Percentiles rank a stretch among this genome's conserved stretches.
Conservation (phyloP, 1,140 invertebrate genomes). For the Zaprionus inermis region DNA sequence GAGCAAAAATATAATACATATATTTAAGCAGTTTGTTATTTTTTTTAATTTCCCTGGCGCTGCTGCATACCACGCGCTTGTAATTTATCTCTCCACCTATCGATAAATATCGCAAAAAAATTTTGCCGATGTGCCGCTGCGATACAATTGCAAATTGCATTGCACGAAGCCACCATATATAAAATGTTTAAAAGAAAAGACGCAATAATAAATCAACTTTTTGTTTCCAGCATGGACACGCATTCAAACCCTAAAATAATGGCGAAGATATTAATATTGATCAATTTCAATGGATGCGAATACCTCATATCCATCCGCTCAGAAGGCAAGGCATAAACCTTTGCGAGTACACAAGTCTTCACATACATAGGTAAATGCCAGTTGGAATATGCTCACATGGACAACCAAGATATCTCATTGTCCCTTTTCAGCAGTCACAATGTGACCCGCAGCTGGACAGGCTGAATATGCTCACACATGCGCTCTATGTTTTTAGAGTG, state of each 20-base stretch:
- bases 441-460: conserved; percentile 27
- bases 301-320: conserved; percentile 48
- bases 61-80: not conserved
- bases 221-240: not conserved
- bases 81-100: not conserved
- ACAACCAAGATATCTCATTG: too few relatives aligned
- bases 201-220: conserved; percentile 27
- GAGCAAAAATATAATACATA: too few relatives aligned
- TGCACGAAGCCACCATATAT: too few relatives aligned
- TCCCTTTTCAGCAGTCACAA: not conserved
- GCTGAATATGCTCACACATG: conserved; percentile 62
- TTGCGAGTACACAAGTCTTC: conserved; percentile 7
- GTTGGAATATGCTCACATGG: too few relatives aligned
- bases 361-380: conserved; percentile 8
- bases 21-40: too few relatives aligned
- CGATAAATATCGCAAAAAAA: not conserved
- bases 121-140: not conserved
- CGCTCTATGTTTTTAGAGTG: conserved; percentile 54
- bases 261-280: too few relatives aligned
- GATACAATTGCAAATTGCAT: not conserved
- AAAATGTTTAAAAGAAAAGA: too few relatives aligned
- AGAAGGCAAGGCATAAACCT: conserved; percentile 38
- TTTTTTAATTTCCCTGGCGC: too few relatives aligned
- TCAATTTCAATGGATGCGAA: conserved; percentile 53
- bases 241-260: too few relatives aligned